Percentiles rank a stretch among this genome's conserved stretches.
Conservation (phyloP, 1,140 invertebrate genomes). For the Lerema accius region DNA sequence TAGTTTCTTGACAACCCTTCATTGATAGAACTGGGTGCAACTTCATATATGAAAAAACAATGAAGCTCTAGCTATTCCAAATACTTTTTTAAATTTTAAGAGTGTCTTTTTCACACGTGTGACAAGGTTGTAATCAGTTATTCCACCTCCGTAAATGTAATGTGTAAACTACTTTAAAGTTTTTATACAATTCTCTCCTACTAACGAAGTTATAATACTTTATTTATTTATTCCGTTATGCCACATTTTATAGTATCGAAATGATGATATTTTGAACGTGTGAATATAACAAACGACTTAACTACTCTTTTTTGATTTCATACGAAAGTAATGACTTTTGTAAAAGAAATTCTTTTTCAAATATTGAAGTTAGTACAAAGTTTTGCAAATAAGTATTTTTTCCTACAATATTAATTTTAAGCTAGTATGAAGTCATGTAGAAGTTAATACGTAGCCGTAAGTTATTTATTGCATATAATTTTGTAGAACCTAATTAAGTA, state of each 20-base stretch:
- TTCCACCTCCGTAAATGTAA: no score
- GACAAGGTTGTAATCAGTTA: no score
- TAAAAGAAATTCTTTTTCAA: neutral
- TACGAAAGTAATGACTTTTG: no score
- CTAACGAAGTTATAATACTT: no score
- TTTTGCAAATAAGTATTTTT: constrained; percentile 18
- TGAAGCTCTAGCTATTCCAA: neutral
- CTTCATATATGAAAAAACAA: neutral
- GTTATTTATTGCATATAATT: constrained; percentile 70
- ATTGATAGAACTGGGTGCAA: neutral
- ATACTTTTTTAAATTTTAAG: neutral
- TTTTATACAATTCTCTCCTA: no score
- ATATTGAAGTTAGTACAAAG: constrained; percentile 3
- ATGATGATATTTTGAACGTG: no score
- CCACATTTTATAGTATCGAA: no score
- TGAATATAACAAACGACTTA: no score
- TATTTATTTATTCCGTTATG: no score
- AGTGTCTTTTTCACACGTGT: no score
- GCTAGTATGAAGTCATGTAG: constrained; percentile 60
- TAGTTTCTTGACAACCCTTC: neutral
- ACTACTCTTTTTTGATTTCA: no score
- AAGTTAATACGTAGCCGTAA: constrained; percentile 53
- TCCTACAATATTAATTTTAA: constrained; percentile 20
- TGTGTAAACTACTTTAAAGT: no score
- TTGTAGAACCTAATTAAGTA: constrained; percentile 17